phyloP scores from a whole-genome alignment of 1,140 invertebrate genomes.

The Diprion similis region DNA sequence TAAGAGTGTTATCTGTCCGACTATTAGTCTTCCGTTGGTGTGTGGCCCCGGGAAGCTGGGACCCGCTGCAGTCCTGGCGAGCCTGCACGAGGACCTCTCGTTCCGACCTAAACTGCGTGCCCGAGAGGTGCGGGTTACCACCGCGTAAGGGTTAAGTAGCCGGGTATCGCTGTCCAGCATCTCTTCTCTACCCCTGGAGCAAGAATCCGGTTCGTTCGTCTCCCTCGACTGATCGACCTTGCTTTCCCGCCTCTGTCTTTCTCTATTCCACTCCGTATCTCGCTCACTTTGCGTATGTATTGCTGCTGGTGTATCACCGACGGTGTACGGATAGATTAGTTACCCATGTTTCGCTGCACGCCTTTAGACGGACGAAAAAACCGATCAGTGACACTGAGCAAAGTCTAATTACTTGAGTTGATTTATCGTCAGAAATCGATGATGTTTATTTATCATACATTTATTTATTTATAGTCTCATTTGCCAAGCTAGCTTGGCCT shows the following conservation, averaged over 20 bases:
- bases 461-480: no score
- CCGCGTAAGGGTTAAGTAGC: constrained; percentile 6
- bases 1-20: constrained; percentile 60
- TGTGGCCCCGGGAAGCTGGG: constrained; percentile 48
- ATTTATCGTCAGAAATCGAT: no score
- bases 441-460: no score
- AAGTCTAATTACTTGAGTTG: no score
- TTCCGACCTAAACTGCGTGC: not conserved
- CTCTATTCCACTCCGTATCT: no score
- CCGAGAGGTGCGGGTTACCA: constrained; percentile 4
- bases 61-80: not conserved
- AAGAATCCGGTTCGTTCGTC: constrained; percentile 7
- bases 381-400: no score
- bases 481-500: no score
- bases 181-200: not conserved
- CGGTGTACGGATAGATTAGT: no score
- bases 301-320: no score
- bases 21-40: constrained; percentile 61
- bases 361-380: no score
- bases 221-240: not conserved
- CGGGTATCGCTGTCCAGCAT: constrained; percentile 6
- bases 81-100: not conserved
- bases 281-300: no score
- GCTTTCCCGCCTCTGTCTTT: not conserved
- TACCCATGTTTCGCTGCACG: no score